Conservation (phyloP, 2,888 invertebrate species). For the Gastrophysa polygoni region DNA sequence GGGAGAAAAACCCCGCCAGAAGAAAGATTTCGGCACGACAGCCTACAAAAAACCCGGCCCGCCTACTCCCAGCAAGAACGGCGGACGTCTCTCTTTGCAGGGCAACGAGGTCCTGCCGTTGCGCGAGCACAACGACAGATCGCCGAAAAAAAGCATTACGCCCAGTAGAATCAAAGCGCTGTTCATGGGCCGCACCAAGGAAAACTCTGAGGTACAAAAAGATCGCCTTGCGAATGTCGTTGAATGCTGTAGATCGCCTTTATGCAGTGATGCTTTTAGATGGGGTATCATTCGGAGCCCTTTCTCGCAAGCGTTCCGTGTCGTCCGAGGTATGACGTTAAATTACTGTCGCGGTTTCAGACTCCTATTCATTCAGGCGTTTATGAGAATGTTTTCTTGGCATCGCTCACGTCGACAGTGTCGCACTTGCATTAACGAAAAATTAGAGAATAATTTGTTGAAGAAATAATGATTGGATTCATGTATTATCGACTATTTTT, state of each 20-base stretch:
- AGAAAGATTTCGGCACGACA: constrained; percentile 69
- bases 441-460: too few species aligned
- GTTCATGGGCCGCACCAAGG: constrained; percentile 58
- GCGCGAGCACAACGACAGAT: constrained; percentile 50
- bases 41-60: constrained; percentile 86
- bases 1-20: constrained; percentile 54
- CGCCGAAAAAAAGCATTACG: constrained; percentile 63
- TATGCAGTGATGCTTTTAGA: constrained; percentile 7
- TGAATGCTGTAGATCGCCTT: constrained; percentile 21
- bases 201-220: constrained; percentile 46
- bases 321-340: too few species aligned
- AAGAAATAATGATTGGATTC: too few species aligned
- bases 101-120: constrained; percentile 64
- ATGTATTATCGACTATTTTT: too few species aligned
- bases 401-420: too few species aligned
- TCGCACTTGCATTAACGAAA: too few species aligned
- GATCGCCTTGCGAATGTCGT: constrained; percentile 19
- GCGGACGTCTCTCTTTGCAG: constrained; percentile 71
- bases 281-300: constrained; percentile 1
- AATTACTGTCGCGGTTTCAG: too few species aligned
- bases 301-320: too few species aligned
- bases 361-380: too few species aligned
- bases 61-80: constrained; percentile 85
- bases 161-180: constrained; percentile 70
- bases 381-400: too few species aligned